Base-by-base conservation (phyloP, 2,113 vertebrate species). In the Ceratotherium simum region DNA sequence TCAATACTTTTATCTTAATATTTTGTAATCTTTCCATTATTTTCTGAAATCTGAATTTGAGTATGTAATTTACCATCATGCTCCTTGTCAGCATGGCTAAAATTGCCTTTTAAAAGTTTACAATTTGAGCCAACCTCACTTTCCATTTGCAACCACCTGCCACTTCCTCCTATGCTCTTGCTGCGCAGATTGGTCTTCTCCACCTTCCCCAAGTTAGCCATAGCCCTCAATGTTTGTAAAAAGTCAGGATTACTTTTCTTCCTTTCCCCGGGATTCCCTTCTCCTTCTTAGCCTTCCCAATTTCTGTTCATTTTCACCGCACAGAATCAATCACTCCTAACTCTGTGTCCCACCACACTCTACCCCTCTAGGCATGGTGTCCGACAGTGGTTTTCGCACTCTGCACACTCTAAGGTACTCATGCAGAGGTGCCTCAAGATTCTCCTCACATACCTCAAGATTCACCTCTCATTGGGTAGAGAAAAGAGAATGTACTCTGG, bases 11-110 rank as follows among this genome's bases (percentile, higher is more conserved):
- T 83, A 65, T 69, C 73, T 92, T 92, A 70, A 90, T 92, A 79
- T 79, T 93, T 95, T 67, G 23, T 96, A 75, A 87, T 70, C 18
- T 46, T 85, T 51, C 20, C 25, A 65, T 82, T 82, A 31, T 54
- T 90, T 96, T 84, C 86, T 94, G 48, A 60, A 94, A 90, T 82
- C 31, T 60, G n/a, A 97, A 87, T 95, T 93, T 88, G 31, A 81
- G 42, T 93, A 54, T 7, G 29, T 48, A 81, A n/a, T 31, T 69
- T 60, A 42, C 3, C 2, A 72, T 82, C 56, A 42, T 23, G 12
- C 11, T 96, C 31, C 20, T 85, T 60, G n/a, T 27, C 2, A 27
- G 13, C 33, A 79, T 79, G 48, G 6, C 73, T 86, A 65, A 94
- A 95, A 85, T 56, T 12, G 0, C 10, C 36, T 90, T 42, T 95